phyloP scores from a whole-genome alignment of 92 coral and sea anemone species.

The Zoanthus gigantus region DNA sequence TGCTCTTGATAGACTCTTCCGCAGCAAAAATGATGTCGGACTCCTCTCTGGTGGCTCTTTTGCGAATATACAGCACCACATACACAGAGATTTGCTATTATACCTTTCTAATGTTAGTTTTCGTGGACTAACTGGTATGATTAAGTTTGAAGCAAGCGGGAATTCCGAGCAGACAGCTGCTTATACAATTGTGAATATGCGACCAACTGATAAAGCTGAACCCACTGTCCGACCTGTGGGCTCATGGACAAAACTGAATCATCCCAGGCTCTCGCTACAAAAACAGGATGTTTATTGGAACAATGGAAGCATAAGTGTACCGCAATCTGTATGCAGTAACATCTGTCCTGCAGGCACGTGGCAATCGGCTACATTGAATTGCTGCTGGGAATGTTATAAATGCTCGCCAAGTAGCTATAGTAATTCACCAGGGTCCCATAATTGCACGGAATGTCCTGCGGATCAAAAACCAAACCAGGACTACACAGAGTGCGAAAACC shows the following conservation, averaged over 20 bases:
- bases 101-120: constrained; percentile 61
- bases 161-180: constrained; percentile 79
- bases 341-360: constrained; percentile 73
- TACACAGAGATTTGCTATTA: constrained; percentile 56
- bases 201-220: constrained; percentile 32
- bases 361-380: constrained; percentile 63
- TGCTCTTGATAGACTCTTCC: constrained; percentile 75
- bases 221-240: constrained; percentile 70
- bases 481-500: constrained; percentile 61
- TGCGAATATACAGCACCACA: constrained; percentile 24
- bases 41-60: constrained; percentile 22
- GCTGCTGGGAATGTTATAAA: constrained; percentile 83
- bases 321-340: constrained; percentile 73
- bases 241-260: constrained; percentile 63
- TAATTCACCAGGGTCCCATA: constrained; percentile 56
- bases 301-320: constrained; percentile 61
- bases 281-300: constrained; percentile 61
- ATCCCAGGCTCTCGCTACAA: constrained; percentile 47
- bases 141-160: constrained; percentile 71
- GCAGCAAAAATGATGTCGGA: constrained; percentile 51
- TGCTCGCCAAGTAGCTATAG: constrained; percentile 64
- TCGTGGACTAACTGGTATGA: constrained; percentile 72
- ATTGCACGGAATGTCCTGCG: constrained; percentile 67
- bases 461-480: constrained; percentile 63
- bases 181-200: constrained; percentile 75